Evolutionary conservation across 64 coral and sea anemone genomes (phyloP).

Genomic region (Astreopora myriophthalma): DNA sequence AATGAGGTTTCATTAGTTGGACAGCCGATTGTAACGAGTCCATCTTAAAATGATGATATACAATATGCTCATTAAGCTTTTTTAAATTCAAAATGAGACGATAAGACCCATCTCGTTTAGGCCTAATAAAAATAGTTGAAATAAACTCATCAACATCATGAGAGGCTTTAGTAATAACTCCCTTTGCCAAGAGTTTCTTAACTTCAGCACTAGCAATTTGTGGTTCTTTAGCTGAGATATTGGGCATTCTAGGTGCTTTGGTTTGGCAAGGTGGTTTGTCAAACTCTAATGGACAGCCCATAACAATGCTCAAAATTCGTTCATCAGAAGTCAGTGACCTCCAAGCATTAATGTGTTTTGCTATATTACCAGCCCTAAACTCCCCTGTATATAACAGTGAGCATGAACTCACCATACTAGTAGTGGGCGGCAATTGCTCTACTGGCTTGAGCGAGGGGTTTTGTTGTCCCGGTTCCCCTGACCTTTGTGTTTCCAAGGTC

Average conservation of each 20-base stretch:
- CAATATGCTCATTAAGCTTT: slow-evolving; percentile 60
- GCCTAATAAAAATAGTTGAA: slow-evolving; percentile 62
- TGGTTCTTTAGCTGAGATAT: slow-evolving; percentile 11
- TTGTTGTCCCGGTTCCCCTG: slow-evolving; percentile 17
- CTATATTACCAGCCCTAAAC: background rate
- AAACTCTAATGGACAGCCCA: background rate
- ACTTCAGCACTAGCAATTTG: slow-evolving; percentile 30
- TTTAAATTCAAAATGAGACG: slow-evolving; percentile 70
- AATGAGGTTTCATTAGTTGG: slow-evolving; percentile 47
- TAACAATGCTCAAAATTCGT: no score
- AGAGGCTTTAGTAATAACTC: slow-evolving; percentile 29
- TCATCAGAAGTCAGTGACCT: no score
- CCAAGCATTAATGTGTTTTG: background rate
- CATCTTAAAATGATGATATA: slow-evolving; percentile 72
- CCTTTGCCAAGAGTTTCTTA: slow-evolving; percentile 54
- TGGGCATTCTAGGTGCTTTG: background rate
- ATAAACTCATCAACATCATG: slow-evolving; percentile 45
- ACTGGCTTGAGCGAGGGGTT: background rate
- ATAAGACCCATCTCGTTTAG: slow-evolving; percentile 76
- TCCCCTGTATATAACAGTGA: background rate
- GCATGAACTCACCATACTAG: background rate
- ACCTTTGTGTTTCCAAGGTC: background rate
- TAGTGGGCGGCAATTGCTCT: background rate
- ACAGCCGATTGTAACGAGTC: slow-evolving; percentile 33
- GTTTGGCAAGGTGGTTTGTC: background rate